phyloP scores from a whole-genome alignment of 2,888 invertebrate species.

The Scelioninae gen. 2 region DNA sequence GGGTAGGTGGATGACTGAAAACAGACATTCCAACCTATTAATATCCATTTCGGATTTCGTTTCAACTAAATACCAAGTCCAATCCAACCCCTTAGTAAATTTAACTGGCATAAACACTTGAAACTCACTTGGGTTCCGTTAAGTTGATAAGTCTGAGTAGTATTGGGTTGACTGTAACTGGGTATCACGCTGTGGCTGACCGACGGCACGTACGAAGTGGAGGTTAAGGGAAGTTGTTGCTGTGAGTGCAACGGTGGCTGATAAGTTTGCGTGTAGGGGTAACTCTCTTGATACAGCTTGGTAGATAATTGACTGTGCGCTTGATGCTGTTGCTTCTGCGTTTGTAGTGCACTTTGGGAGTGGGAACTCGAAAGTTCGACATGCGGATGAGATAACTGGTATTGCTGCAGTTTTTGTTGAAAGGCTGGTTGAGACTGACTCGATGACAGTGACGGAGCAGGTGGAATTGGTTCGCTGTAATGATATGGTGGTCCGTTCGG shows the following conservation, averaged over 20 bases:
- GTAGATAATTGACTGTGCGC: slow-evolving; percentile 72
- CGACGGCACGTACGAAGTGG: slow-evolving; percentile 71
- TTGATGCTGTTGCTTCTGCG: slow-evolving; percentile 70
- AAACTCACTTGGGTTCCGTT: slow-evolving; percentile 71
- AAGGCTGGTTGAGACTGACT: slow-evolving; percentile 74
- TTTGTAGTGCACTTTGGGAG: slow-evolving; percentile 68
- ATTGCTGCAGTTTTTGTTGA: slow-evolving; percentile 71
- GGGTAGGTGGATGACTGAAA: slow-evolving; percentile 70
- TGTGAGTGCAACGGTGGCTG: slow-evolving; percentile 75
- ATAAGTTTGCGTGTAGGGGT: slow-evolving; percentile 76
- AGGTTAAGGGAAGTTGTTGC: slow-evolving; percentile 71
- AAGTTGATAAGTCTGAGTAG: slow-evolving; percentile 70
- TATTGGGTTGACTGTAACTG: slow-evolving; percentile 71
- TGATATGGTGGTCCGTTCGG: slow-evolving; percentile 77
- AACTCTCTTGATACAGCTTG: slow-evolving; percentile 76
- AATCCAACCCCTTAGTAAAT: too few species aligned
- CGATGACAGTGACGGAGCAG: slow-evolving; percentile 73
- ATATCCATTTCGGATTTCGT: too few species aligned
- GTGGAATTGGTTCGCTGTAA: slow-evolving; percentile 78
- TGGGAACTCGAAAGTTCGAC: slow-evolving; percentile 72
- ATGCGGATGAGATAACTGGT: slow-evolving; percentile 73
- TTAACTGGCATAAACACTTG: too few species aligned
- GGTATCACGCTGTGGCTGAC: slow-evolving; percentile 71
- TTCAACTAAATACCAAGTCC: too few species aligned
- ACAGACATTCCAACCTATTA: background rate